Evolutionary conservation across 1,140 invertebrate species (phyloP).

Genomic region (Tyrophagus putrescentiae): DNA sequence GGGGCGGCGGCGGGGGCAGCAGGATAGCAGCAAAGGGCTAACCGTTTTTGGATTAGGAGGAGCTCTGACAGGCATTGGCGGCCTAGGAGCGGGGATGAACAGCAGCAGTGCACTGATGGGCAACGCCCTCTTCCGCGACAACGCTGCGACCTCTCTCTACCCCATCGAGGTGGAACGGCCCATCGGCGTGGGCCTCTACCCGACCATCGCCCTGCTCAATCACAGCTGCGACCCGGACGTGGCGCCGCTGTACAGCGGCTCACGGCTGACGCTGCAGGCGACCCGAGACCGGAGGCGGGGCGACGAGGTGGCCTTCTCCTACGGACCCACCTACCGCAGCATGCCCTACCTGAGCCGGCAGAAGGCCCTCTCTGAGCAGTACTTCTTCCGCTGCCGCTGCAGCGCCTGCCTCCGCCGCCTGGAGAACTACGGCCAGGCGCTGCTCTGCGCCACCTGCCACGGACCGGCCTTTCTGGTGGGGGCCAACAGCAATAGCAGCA

Average conservation of each 20-base stretch:
- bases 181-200: conserved; percentile 50
- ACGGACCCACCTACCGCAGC: conserved; percentile 60
- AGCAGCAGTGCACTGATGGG: no score
- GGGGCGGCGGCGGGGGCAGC: neutral
- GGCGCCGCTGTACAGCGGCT: conserved; percentile 37
- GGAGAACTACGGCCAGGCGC: conserved; percentile 29
- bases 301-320: conserved; percentile 55
- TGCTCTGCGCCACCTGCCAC: neutral
- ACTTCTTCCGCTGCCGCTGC: conserved; percentile 70
- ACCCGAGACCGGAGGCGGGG: conserved; percentile 39
- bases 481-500: no score
- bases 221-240: conserved; percentile 74
- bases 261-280: conserved; percentile 42
- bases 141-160: neutral
- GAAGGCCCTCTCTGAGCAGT: conserved; percentile 53
- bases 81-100: no score
- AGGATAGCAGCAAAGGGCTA: no score
- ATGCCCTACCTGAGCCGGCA: conserved; percentile 46
- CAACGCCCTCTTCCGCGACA: neutral
- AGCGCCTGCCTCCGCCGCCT: conserved; percentile 44
- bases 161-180: neutral
- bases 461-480: neutral
- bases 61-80: no score
- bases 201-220: conserved; percentile 74
- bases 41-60: no score